These are phyloP conservation scores for Triplophysa bombifrons DNA, from an alignment of 2,797 vertebrate genomes.

Conservation along the genomic window DNA sequence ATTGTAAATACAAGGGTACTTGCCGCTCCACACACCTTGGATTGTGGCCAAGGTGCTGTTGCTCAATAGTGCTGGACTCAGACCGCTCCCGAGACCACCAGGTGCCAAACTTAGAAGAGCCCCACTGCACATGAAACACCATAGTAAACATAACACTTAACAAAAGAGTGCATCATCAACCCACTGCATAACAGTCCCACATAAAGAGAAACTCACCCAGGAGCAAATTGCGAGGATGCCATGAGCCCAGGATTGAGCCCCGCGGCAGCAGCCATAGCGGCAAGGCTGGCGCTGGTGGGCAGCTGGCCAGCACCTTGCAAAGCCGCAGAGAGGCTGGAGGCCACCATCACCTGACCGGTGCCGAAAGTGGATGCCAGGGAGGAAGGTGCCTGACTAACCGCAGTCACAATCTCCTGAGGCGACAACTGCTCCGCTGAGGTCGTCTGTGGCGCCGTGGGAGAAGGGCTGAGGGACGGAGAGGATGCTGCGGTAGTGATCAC, in stretches of 20 bases:
- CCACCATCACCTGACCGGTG: slow-evolving; percentile 91
- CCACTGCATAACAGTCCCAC: neutral
- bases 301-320: slow-evolving; percentile 89
- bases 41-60: slow-evolving; percentile 98
- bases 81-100: slow-evolving; percentile 87
- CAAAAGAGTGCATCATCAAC: neutral
- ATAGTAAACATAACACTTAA: slow-evolving; percentile 23
- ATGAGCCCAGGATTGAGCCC: slow-evolving; percentile 93
- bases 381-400: slow-evolving; percentile 84
- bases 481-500: slow-evolving; percentile 82
- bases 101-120: slow-evolving; percentile 94
- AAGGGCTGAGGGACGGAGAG: slow-evolving; percentile 88
- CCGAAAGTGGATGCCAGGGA: slow-evolving; percentile 83
- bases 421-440: slow-evolving; percentile 72
- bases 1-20: slow-evolving; percentile 52
- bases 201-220: slow-evolving; percentile 81
- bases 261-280: slow-evolving; percentile 96
- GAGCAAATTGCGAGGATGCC: slow-evolving; percentile 92
- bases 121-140: slow-evolving; percentile 76
- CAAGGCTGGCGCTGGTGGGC: slow-evolving; percentile 91
- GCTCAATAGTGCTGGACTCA: slow-evolving; percentile 95
- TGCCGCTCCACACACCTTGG: slow-evolving; percentile 86
- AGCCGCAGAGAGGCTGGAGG: slow-evolving; percentile 86
- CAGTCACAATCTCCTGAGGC: slow-evolving; percentile 53
- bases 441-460: slow-evolving; percentile 77